Conservation (phyloP, 2,113 vertebrate species). For the Thryonomys swinderianus region DNA sequence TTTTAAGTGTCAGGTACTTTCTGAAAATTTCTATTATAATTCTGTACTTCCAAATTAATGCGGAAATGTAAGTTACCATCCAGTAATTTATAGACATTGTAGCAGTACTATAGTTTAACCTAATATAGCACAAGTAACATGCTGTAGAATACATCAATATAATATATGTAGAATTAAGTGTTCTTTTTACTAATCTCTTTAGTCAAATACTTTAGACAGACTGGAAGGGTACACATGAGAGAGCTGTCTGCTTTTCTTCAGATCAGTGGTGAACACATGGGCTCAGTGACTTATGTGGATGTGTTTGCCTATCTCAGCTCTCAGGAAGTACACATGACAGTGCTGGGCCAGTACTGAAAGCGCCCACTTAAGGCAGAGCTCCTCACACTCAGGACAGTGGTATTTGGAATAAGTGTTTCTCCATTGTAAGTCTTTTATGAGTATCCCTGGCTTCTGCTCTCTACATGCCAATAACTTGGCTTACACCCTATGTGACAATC, state of each 20-base stretch:
- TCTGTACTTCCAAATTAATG: background rate
- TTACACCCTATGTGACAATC: too few species aligned
- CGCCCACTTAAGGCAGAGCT: background rate
- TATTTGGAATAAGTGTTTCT: background rate
- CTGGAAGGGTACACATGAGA: background rate
- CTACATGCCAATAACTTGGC: too few species aligned
- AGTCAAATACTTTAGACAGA: background rate
- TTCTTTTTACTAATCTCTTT: constrained; percentile 19
- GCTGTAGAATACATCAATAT: too few species aligned
- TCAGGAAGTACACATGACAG: background rate
- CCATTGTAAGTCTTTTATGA: background rate
- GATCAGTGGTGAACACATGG: background rate
- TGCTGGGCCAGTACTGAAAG: background rate
- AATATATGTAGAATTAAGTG: background rate
- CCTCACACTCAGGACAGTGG: background rate
- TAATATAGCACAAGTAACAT: background rate
- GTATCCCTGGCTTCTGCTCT: too few species aligned
- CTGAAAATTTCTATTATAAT: background rate
- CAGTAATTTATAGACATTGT: background rate
- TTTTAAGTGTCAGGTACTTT: background rate
- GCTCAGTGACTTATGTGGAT: background rate
- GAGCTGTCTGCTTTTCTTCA: background rate
- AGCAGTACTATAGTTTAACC: background rate
- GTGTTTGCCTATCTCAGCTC: background rate
- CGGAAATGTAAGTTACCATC: background rate